Conservation (phyloP, 1,140 invertebrate species). For the Proctacanthus coquilletti region DNA sequence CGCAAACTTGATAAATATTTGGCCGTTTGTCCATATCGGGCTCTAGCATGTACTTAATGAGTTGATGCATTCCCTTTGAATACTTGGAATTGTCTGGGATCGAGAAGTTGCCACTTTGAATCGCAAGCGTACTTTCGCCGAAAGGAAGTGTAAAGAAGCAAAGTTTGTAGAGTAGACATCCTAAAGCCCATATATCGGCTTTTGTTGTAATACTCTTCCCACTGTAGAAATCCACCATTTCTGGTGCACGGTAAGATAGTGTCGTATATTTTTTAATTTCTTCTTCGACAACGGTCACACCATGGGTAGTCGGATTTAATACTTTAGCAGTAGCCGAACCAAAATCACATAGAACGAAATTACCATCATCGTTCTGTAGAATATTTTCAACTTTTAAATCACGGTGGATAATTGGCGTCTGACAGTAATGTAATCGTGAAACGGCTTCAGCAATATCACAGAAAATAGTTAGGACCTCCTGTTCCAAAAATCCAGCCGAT, state of each 20-base stretch:
- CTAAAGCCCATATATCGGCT: conserved; percentile 84
- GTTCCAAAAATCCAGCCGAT: conserved; percentile 58
- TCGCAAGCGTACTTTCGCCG: conserved; percentile 84
- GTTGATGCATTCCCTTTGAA: conserved; percentile 41
- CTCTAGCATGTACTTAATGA: conserved; percentile 71
- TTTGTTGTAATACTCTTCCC: conserved; percentile 81
- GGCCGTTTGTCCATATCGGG: conserved; percentile 66
- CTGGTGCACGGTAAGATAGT: conserved; percentile 80
- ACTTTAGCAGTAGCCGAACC: conserved; percentile 74
- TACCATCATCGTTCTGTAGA: conserved; percentile 55
- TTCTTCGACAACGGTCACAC: conserved; percentile 64
- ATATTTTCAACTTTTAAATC: conserved; percentile 94
- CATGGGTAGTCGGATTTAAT: conserved; percentile 55
- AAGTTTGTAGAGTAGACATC: conserved; percentile 80
- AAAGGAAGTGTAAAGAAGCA: conserved; percentile 88
- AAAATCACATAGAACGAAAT: conserved; percentile 80
- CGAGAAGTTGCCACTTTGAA: conserved; percentile 78
- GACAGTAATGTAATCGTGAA: conserved; percentile 81
- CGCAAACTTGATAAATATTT: conserved; percentile 80
- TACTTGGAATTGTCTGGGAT: conserved; percentile 74
- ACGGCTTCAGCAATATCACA: conserved; percentile 91
- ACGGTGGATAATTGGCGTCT: conserved; percentile 88
- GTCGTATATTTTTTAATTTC: conserved; percentile 93
- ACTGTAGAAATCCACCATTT: conserved; percentile 91
- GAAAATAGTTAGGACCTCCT: conserved; percentile 81